phyloP scores from a whole-genome alignment of 2,113 vertebrate species.

The Mormoops blainvillei region DNA sequence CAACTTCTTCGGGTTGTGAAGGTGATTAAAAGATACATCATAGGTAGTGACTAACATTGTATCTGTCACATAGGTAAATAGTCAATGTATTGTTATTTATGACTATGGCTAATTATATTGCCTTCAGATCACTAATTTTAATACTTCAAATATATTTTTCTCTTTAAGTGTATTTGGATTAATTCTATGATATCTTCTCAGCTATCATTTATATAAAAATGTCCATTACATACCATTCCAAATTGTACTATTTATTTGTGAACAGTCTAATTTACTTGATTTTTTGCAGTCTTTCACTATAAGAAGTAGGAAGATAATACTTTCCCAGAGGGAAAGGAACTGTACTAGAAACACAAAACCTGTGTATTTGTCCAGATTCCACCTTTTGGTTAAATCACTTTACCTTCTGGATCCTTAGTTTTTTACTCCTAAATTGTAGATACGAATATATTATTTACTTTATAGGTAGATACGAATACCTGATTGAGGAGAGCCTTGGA shows the following conservation, averaged over 20 bases:
- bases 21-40: background rate
- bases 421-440: background rate
- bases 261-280: background rate
- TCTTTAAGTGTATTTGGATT: conserved; percentile 1
- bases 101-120: background rate
- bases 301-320: background rate
- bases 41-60: background rate
- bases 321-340: background rate
- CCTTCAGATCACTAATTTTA: conserved; percentile 36
- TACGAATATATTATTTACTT: background rate
- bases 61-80: background rate
- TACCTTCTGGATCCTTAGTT: background rate
- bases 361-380: background rate
- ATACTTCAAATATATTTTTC: background rate
- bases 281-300: background rate
- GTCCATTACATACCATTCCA: background rate
- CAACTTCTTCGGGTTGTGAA: background rate
- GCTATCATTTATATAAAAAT: background rate
- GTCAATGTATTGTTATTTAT: conserved; percentile 4
- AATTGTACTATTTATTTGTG: background rate
- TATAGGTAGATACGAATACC: background rate
- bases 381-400: background rate
- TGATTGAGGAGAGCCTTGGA: background rate
- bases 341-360: background rate
- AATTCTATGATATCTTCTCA: background rate